Evolutionary conservation across 2,113 vertebrate genomes (phyloP), one percentile per base, ranked within the genome.

Genomic region (Hemicordylus capensis): DNA sequence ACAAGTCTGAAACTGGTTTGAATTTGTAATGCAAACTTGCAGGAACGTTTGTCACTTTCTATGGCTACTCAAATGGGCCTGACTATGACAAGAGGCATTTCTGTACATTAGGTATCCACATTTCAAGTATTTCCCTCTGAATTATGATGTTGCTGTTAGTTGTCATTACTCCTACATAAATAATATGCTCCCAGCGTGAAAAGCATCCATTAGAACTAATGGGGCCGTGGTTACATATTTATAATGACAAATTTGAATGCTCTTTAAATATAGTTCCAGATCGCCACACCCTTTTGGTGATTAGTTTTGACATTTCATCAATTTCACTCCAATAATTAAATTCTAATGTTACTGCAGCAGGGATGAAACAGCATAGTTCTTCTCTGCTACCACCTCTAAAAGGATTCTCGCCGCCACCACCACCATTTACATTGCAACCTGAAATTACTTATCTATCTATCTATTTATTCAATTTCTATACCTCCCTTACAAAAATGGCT

Each of bases 351-450:
- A 70, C 37, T 17, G 2, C 6, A 31, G 51, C 28, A 0, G 0
- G 28, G 14, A 26, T 28, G 37, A 37, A 56, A 54, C 28, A 19
- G 17, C 20, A 51, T 26, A 61, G 20, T 6, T 3, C 11, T 46
- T 31, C 20, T 6, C 34, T 0, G 0, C 64, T 4, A 37, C 0
- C 1, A 20, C 51, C 9, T 54, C 48, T 58, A 8, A 19, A 11
- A 0, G 37, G 64, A 54, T 6, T 15, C 19, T 15, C 26, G 39
- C 12, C 10, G 17, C 15, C 9, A n/a, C n/a, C n/a, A n/a, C n/a
- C n/a, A n/a, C n/a, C 44, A 3, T 3, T 1, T 28, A 12, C 10
- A n/a, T 19, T 0, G 0, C 4, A n/a, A 34, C n/a, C n/a, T n/a
- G n/a, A n/a, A n/a, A n/a, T n/a, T n/a, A n/a, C n/a, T n/a, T n/a